Percentiles rank a stretch among this genome's conserved stretches.
These are phyloP conservation scores for Drosophila nr. fundita DNA, from an alignment of 2,888 invertebrate genomes.

Conservation along the genomic window DNA sequence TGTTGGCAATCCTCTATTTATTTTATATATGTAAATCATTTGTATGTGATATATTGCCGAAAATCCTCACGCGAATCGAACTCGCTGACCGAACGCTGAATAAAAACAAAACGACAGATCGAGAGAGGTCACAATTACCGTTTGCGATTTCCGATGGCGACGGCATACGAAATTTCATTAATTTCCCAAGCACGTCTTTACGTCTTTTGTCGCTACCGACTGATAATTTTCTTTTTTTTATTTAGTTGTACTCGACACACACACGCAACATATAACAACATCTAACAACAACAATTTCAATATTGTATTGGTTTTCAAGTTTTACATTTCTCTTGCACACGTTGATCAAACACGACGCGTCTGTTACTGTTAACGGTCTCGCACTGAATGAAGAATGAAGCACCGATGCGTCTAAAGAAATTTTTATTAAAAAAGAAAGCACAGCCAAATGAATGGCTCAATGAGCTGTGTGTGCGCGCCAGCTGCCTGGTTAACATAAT, in stretches of 20 bases:
- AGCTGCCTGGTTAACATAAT: slow-evolving; percentile 27
- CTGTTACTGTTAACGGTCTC: slow-evolving; percentile 77
- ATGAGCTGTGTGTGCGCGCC: slow-evolving; percentile 28
- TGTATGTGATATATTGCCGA: background rate
- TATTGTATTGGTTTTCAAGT: slow-evolving; percentile 53
- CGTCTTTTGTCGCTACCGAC: slow-evolving; percentile 26
- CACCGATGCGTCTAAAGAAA: slow-evolving; percentile 78
- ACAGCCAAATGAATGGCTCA: slow-evolving; percentile 47
- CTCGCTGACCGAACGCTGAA: slow-evolving; percentile 21
- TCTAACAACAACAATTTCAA: slow-evolving; percentile 44
- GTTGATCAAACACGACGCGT: slow-evolving; percentile 64
- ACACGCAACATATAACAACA: slow-evolving; percentile 20
- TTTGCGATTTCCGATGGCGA: slow-evolving; percentile 70
- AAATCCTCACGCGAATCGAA: slow-evolving; percentile 22
- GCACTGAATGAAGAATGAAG: slow-evolving; percentile 82
- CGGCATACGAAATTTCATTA: slow-evolving; percentile 69
- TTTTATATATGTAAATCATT: background rate
- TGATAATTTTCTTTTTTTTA: slow-evolving; percentile 62
- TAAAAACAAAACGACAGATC: slow-evolving; percentile 11
- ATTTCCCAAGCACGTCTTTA: slow-evolving; percentile 69
- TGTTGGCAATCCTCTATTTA: slow-evolving; percentile 22
- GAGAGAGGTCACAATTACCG: slow-evolving; percentile 64
- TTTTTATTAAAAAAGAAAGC: slow-evolving; percentile 83
- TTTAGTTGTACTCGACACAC: slow-evolving; percentile 30
- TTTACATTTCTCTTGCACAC: slow-evolving; percentile 64